Percentiles rank a stretch among this genome's conserved stretches.
Conservation (phyloP, 2,888 invertebrate species). For the Phorcus lineatus region DNA sequence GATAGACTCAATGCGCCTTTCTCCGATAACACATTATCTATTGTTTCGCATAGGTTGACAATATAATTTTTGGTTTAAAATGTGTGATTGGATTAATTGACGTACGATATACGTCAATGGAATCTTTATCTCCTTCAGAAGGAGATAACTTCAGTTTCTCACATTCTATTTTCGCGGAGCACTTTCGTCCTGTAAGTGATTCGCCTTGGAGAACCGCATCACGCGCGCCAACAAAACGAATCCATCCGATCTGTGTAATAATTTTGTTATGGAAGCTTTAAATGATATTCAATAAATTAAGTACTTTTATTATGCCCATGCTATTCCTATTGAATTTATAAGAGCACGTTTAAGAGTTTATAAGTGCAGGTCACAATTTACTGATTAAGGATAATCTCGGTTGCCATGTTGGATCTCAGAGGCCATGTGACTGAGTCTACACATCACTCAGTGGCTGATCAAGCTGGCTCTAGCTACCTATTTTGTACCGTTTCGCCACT, state of each 20-base stretch:
- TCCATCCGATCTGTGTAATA: conserved; percentile 21
- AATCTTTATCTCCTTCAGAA: no score
- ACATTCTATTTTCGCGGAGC: conserved; percentile 3
- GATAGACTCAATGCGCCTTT: conserved; percentile 8
- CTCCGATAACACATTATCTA: conserved; percentile 13
- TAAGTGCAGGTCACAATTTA: background rate
- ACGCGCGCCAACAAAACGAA: conserved; percentile 20
- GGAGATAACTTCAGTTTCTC: no score
- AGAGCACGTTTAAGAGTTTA: no score
- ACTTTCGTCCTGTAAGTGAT: conserved; percentile 10
- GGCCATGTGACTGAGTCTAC: conserved; percentile 60
- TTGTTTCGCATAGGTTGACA: no score
- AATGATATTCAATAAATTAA: background rate
- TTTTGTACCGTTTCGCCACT: conserved; percentile 10
- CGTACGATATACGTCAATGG: no score
- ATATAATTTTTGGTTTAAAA: no score
- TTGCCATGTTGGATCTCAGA: conserved; percentile 67
- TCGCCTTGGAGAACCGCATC: conserved; percentile 19
- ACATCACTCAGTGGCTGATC: conserved; percentile 28
- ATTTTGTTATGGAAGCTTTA: background rate
- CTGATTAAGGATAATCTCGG: conserved; percentile 43
- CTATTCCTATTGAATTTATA: no score
- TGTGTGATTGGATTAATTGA: no score
- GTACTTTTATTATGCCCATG: no score
- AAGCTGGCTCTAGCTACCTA: conserved; percentile 27